Evolutionary conservation across 92 coral and sea anemone genomes (phyloP), one percentile per base, ranked within the genome.

Genomic region (Paramuricea clavata): DNA sequence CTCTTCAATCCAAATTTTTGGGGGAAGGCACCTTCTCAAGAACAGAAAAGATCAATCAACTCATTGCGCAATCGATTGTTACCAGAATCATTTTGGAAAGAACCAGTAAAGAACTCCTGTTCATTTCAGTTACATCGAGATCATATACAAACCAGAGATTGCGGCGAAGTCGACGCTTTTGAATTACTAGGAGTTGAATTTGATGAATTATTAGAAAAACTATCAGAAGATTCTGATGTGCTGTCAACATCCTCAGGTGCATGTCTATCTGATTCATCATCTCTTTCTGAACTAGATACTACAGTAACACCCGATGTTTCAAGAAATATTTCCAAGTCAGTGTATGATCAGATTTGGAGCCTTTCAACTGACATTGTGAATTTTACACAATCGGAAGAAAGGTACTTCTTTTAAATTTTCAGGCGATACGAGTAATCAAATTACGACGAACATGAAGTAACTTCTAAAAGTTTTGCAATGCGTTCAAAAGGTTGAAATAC

Each of bases 141-240:
- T 7, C 49, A 52, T 33, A 50, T 25, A 0, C 72, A 60, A 54
- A 30, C 60, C 44, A 23, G 71, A 21, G 80, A 59, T 22, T 70
- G 17, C 73, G 78, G 80, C 25, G 91, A 86, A 67, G 75, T 74
- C 31, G 92, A 85, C n/a, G 90, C 83, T 44, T 71, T 89, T 19
- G 99, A 94, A 72, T 84, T 94, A 27, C 86, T 97, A 26, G 98
- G 99, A 1, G 98, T 98, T 5, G 99, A 97, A 68, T 85, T 97
- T 52, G 99, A 97, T 52, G 95, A 94, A 80, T 82, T 97, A 31
- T 91, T 97, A 41, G 99, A 97, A 70, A 93, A 94, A 43, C 91
- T 98, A 95, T 97, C 98, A 5, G 98, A 94, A 56, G 98, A 92
- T 25, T 93, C 97, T 19, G 98, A 95, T 9, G 86, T 93, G 70